phyloP scores from a whole-genome alignment of 1,140 invertebrate species.

The Ylistrum balloti region DNA sequence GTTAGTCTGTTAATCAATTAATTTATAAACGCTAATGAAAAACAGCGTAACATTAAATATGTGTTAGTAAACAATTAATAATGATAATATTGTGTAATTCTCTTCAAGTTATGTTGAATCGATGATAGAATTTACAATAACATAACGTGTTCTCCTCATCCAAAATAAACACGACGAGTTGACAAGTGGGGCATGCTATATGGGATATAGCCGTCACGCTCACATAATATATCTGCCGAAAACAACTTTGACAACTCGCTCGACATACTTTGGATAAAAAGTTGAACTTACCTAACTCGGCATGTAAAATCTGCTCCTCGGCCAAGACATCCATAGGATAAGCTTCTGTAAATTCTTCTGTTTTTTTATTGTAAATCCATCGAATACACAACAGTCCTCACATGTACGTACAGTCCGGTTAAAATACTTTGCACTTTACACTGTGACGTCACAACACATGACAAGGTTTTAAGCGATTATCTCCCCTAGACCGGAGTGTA shows the following conservation, averaged over 20 bases:
- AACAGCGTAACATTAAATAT: neutral
- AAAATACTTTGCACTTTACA: constrained; percentile 30
- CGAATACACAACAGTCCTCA: constrained; percentile 9
- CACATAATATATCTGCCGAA: neutral
- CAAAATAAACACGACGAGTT: constrained; percentile 34
- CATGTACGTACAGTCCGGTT: constrained; percentile 23
- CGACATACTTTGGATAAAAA: neutral
- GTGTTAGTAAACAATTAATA: neutral
- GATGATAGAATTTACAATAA: neutral
- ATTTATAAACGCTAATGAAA: neutral
- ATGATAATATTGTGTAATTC: neutral
- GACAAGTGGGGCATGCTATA: neutral
- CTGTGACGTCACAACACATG: constrained; percentile 21
- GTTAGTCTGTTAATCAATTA: neutral
- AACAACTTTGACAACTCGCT: constrained; percentile 38
- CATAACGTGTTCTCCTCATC: neutral
- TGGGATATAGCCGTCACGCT: constrained; percentile 1
- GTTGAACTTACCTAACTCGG: constrained; percentile 21
- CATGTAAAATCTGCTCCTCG: constrained; percentile 18
- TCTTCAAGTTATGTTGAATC: neutral
- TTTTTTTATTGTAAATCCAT: constrained; percentile 13
- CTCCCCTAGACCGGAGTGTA: neutral
- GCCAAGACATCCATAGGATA: constrained; percentile 20
- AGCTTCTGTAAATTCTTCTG: neutral
- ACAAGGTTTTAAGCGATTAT: neutral